Conservation (phyloP, 1,140 invertebrate species). For the Heterodera schachtii region DNA sequence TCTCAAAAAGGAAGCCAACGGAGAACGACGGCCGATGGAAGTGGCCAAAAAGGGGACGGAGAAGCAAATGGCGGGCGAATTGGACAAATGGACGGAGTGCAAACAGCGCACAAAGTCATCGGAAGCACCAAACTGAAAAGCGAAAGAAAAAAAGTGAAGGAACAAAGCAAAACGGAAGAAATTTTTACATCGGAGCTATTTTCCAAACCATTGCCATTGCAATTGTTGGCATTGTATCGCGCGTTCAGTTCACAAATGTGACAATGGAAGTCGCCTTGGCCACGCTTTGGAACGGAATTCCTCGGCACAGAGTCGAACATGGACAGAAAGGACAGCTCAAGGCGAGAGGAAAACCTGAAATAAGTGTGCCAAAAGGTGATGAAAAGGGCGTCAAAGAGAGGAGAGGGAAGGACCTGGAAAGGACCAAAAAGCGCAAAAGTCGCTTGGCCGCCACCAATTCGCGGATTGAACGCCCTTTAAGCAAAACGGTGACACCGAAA, state of each 20-base stretch:
- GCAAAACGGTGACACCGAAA: conserved; percentile 29
- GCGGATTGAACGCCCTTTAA: conserved; percentile 73
- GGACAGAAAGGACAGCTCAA: conserved; percentile 55
- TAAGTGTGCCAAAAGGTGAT: neutral
- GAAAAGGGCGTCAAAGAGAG: neutral
- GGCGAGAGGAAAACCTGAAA: conserved; percentile 36
- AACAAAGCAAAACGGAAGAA: neutral
- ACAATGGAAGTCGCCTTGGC: conserved; percentile 24
- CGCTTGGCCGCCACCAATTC: conserved; percentile 74
- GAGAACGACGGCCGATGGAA: conserved; percentile 77
- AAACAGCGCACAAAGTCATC: conserved; percentile 75
- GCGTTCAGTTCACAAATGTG: conserved; percentile 45
- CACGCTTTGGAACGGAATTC: neutral
- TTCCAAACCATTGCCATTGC: neutral
- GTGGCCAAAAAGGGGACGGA: conserved; percentile 86
- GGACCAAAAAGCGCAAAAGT: conserved; percentile 54
- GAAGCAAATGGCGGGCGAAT: conserved; percentile 83
- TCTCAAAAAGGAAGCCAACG: conserved; percentile 78
- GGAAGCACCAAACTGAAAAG: neutral
- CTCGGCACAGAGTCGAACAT: conserved; percentile 50
- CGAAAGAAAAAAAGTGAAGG: neutral
- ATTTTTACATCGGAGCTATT: neutral
- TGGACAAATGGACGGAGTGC: conserved; percentile 77
- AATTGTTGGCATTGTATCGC: neutral
- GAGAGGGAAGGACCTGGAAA: conserved; percentile 30